Percentiles rank a stretch among this genome's conserved stretches.
phyloP scores from a whole-genome alignment of 2,888 invertebrate genomes.

The Calliopum simillimum region DNA sequence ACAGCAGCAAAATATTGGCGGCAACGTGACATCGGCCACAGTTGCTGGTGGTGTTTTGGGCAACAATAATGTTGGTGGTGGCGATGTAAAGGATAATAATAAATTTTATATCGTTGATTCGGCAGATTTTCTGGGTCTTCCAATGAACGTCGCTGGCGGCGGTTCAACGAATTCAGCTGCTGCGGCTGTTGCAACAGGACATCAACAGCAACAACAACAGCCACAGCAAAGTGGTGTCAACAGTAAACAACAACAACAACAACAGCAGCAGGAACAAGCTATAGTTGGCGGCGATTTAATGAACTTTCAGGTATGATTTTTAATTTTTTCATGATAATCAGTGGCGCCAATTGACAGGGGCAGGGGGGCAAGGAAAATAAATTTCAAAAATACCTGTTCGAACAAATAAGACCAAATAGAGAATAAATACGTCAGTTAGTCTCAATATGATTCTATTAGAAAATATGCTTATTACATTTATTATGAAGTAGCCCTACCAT shows the following conservation, averaged over 20 bases:
- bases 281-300: constrained; percentile 59
- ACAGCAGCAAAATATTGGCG: constrained; percentile 44
- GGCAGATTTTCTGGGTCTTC: constrained; percentile 66
- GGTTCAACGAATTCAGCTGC: constrained; percentile 42
- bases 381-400: too few species aligned
- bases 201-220: constrained; percentile 44
- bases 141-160: constrained; percentile 60
- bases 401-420: too few species aligned
- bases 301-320: constrained; percentile 59
- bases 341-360: too few species aligned
- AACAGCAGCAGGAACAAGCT: constrained; percentile 53
- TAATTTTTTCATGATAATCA: too few species aligned
- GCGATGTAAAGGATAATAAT: constrained; percentile 58
- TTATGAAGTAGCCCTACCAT: too few species aligned
- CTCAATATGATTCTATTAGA: too few species aligned
- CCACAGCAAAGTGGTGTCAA: constrained; percentile 46
- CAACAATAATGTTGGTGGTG: not conserved
- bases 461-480: too few species aligned
- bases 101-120: constrained; percentile 66
- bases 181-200: constrained; percentile 41
- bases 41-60: constrained; percentile 43
- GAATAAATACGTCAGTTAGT: too few species aligned
- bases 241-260: constrained; percentile 51
- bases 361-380: too few species aligned
- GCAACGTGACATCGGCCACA: constrained; percentile 38